These are phyloP conservation scores for Antheraea pernyi DNA, from an alignment of 1,140 invertebrate genomes.

Conservation along the genomic window DNA sequence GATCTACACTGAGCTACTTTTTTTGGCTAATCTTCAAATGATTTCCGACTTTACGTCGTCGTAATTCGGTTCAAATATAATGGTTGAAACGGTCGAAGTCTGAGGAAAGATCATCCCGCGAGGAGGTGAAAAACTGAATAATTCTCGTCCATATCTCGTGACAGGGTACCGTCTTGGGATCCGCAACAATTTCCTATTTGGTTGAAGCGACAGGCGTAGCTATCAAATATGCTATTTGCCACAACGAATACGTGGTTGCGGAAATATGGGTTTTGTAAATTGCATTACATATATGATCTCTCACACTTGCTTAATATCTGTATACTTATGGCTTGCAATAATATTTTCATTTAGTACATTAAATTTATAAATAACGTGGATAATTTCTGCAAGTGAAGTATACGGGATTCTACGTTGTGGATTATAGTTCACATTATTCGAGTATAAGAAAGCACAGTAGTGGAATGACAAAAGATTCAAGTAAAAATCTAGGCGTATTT, in stretches of 20 bases:
- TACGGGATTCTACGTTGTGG: too few species aligned
- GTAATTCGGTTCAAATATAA: slow-evolving; percentile 19
- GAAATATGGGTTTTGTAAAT: slow-evolving; percentile 27
- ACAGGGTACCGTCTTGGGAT: slow-evolving; percentile 55
- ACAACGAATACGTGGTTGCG: slow-evolving; percentile 43
- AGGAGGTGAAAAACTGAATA: slow-evolving; percentile 66
- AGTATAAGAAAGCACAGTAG: too few species aligned
- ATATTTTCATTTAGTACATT: background rate
- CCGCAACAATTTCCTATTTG: slow-evolving; percentile 65
- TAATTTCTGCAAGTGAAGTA: too few species aligned
- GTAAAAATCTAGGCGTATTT: too few species aligned
- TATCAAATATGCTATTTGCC: slow-evolving; percentile 53
- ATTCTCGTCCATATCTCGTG: slow-evolving; percentile 61
- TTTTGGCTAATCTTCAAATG: slow-evolving; percentile 13
- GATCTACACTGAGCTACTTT: slow-evolving; percentile 39
- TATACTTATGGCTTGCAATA: background rate
- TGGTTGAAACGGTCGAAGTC: slow-evolving; percentile 34
- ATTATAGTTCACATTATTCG: too few species aligned
- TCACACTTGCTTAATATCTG: background rate
- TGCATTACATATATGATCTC: slow-evolving; percentile 1
- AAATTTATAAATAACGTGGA: too few species aligned
- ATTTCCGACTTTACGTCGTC: background rate
- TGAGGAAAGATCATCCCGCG: slow-evolving; percentile 39
- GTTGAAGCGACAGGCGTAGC: slow-evolving; percentile 37
- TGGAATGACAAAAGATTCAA: too few species aligned